Base-by-base conservation (phyloP, 2,797 vertebrate genomes). In the Spinus pinus region DNA sequence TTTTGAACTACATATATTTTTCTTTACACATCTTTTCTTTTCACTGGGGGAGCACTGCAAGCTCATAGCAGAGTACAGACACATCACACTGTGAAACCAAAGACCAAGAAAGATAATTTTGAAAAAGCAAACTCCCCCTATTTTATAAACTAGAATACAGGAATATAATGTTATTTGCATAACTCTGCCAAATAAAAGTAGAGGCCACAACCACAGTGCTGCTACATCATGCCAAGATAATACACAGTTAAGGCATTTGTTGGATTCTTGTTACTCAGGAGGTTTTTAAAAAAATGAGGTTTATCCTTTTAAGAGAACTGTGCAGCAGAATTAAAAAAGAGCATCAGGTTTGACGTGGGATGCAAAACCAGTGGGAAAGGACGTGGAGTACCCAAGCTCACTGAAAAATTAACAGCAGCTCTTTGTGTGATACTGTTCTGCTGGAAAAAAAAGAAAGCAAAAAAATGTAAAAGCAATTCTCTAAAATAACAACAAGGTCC, bases 371-470 rank as follows among this genome's bases (percentile, higher is more conserved):
- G 79, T 6, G 0, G 84, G 81, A 90, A 91, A 89, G 88, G 64
- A 92, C 79, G 7, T 7, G 13, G 53, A 89, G 83, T 95, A 89
- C 86, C 25, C 57, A 35, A 77, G 72, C 42, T 71, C 61, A 42
- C n/a, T 41, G 60, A 73, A 89, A 93, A 94, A 93, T 91, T 85
- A 86, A 91, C 14, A 50, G 69, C 30, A 94, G 72, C 71, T 77
- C 67, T 94, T 80, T 65, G 57, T 58, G 84, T 33, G 46, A 81
- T 54, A 50, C 44, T 69, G 72, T 71, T 92, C 84, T 93, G 69
- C 65, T 78, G 72, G 28, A 81, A 78, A 93, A 93, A 44, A 10
- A 41, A 49, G 25, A 67, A 71, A 67, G 33, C n/a, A 78, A 62
- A 77, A 72, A 66, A 30, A 1, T 2, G 37, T 46, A 50, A 88